phyloP scores from a whole-genome alignment of 2,888 invertebrate genomes.

The Leistus spinibarbis region DNA sequence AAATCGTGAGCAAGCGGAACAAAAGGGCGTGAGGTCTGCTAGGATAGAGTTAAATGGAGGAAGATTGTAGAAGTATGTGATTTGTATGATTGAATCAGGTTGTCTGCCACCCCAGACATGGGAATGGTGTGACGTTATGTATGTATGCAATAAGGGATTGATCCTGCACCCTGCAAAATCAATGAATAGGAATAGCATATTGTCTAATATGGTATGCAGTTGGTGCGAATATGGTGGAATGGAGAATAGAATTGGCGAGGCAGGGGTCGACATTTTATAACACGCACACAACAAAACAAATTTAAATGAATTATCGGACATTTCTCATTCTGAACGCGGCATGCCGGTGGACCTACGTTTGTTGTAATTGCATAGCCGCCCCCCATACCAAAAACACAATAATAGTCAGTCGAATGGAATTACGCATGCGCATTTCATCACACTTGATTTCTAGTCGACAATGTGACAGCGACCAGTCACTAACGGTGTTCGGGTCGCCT shows the following conservation, averaged over 20 bases:
- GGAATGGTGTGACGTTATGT: too few species aligned
- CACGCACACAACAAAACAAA: constrained; percentile 37
- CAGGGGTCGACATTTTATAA: constrained; percentile 3
- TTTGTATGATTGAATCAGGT: too few species aligned
- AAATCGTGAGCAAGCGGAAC: too few species aligned
- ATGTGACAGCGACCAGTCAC: neutral
- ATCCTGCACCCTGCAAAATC: neutral
- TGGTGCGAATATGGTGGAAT: neutral
- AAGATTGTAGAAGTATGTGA: too few species aligned
- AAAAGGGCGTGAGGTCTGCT: too few species aligned
- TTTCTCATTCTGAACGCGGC: constrained; percentile 29
- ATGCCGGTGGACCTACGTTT: neutral
- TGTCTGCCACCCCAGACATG: too few species aligned
- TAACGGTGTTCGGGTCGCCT: too few species aligned
- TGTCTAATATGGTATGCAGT: neutral
- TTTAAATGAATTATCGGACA: constrained; percentile 38
- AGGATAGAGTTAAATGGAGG: too few species aligned
- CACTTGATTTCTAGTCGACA: neutral
- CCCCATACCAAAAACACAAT: constrained; percentile 26
- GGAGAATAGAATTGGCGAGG: neutral
- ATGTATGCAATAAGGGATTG: too few species aligned
- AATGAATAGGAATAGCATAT: neutral
- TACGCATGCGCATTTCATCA: neutral
- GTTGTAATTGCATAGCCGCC: constrained; percentile 1
- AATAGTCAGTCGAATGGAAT: constrained; percentile 14